Percentiles rank a stretch among this genome's conserved stretches.
These are phyloP conservation scores for Enteromius viviparus DNA, from an alignment of 2,797 vertebrate genomes.

Conservation along the genomic window DNA sequence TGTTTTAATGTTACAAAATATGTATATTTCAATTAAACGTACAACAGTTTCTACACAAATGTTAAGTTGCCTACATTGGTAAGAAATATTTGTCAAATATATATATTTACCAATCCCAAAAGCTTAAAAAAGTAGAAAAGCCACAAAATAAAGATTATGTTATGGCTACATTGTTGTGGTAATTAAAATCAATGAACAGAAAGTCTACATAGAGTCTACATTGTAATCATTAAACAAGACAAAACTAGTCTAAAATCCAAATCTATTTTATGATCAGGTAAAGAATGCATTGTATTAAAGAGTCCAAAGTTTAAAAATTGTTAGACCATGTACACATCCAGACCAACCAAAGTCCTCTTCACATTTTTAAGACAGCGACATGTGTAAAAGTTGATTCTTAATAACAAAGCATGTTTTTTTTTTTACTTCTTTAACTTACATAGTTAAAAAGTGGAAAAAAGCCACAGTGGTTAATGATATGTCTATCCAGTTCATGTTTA, in stretches of 20 bases:
- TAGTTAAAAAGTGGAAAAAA: neutral
- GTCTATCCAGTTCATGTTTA: neutral
- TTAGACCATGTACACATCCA: neutral
- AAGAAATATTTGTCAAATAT: neutral
- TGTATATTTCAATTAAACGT: neutral
- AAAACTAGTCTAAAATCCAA: neutral
- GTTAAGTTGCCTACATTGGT: neutral
- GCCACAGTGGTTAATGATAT: neutral
- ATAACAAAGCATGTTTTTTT: neutral
- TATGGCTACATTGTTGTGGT: neutral
- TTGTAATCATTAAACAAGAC: neutral
- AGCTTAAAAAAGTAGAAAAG: neutral
- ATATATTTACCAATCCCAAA: neutral
- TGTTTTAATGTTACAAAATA: neutral
- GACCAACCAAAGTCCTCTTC: neutral
- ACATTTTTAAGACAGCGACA: neutral
- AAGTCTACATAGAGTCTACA: no score
- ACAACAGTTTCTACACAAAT: neutral
- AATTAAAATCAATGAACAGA: neutral
- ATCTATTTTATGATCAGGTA: neutral
- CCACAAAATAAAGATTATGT: neutral
- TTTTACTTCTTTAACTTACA: neutral
- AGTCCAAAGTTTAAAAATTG: neutral
- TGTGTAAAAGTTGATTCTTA: neutral
- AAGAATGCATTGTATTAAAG: no score